Conservation (phyloP, 2,797 vertebrate genomes). For the Thamnophis elegans region DNA sequence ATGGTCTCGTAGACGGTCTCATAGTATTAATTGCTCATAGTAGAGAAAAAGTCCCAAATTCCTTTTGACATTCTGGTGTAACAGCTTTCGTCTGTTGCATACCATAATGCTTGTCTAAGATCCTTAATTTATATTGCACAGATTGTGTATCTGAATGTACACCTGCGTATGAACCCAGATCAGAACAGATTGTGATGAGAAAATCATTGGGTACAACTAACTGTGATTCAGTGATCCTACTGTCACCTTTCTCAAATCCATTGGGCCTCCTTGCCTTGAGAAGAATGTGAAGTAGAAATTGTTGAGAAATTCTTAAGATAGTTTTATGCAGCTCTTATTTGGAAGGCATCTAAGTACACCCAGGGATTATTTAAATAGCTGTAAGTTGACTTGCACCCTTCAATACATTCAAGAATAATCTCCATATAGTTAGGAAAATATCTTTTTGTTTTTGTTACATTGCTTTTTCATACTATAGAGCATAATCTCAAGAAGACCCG, state of each 20-base stretch:
- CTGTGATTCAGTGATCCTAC: background rate
- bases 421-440: slow-evolving; percentile 1
- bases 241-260: background rate
- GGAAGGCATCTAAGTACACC: background rate
- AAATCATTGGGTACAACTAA: background rate
- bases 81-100: background rate
- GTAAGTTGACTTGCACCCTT: background rate
- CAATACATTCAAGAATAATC: background rate
- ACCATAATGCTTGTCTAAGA: background rate
- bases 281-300: background rate
- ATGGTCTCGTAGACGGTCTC: too few relatives aligned
- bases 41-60: background rate
- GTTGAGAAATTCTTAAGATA: background rate
- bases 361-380: background rate
- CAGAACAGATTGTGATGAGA: background rate
- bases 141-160: background rate
- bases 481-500: background rate
- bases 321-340: background rate
- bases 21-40: background rate
- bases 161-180: background rate
- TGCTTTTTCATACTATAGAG: background rate
- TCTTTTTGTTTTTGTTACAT: slow-evolving; percentile 1
- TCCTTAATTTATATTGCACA: background rate
- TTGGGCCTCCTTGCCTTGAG: background rate
- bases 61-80: background rate